Evolutionary conservation across 2,888 invertebrate species (phyloP), one percentile per base, ranked within the genome.

Genomic region (Nycteola revayana): DNA sequence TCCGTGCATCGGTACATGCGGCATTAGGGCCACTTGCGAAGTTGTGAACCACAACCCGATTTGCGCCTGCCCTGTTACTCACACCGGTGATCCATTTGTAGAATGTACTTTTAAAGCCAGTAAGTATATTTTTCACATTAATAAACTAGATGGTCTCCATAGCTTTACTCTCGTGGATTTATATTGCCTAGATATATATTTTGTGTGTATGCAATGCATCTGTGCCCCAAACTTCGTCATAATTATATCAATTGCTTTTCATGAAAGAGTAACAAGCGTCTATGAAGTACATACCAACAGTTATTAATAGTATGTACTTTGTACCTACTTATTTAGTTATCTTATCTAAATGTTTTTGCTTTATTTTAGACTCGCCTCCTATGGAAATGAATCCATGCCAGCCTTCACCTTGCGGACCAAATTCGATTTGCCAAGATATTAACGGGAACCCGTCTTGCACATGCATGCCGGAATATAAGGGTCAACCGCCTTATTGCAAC

Each of bases 361-460:
- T 32, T 31, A 25, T 78, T 75, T 37, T 47, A 85, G 85, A 57
- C 64, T 44, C 63, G 28, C 73, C 75, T 6, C 63, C 72, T 8
- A 35, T 66, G 17, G 49, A 49, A 29, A 72, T 89, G 31, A 92
- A 94, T 60, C 94, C 94, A 3, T 95, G 95, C 63, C 90, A 90
- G 51, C 94, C 95, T 26, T 93, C 94, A 29, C 95, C 95, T 0
- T 96, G 96, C 69, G 96, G 95, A 8, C 92, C 94, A 0, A 94
- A 94, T 65, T 91, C 95, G 1, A 90, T 94, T 66, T 95, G 95
- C 60, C 90, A 91, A 66, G 90, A 92, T 42, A 75, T 91, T 8
- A 92, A 93, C 43, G 92, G 91, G 40, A 90, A 90, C 20, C 94
- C 94, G 1, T 93, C 94, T 0, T 96, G 95, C 63, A 92, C 92